Percentiles rank a stretch among this genome's conserved stretches.
These are phyloP conservation scores for Timema podura DNA, from an alignment of 2,888 invertebrate species.

Conservation along the genomic window DNA sequence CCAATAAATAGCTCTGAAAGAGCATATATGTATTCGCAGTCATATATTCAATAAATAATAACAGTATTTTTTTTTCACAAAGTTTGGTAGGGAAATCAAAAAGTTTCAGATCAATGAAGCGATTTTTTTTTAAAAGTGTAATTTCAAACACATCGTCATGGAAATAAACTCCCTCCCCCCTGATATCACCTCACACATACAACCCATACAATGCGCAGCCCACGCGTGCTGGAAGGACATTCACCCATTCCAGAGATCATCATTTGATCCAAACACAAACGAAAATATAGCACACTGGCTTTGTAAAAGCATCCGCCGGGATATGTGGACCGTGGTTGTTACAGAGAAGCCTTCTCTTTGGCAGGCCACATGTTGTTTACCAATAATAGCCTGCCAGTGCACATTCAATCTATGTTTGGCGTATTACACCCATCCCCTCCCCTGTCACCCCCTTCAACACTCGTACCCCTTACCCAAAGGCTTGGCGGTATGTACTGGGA, in stretches of 20 bases:
- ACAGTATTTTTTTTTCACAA: slow-evolving; percentile 6
- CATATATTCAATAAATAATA: slow-evolving; percentile 7
- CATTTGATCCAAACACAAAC: background rate
- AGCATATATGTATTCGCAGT: background rate
- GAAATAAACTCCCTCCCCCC: background rate
- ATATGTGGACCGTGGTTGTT: background rate
- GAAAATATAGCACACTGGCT: slow-evolving; percentile 10
- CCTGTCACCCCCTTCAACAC: no score
- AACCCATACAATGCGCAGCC: background rate
- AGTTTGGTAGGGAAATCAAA: slow-evolving; percentile 15
- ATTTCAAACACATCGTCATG: slow-evolving; percentile 9
- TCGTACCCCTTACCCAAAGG: no score
- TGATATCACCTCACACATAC: background rate
- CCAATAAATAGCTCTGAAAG: background rate
- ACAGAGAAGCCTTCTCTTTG: no score
- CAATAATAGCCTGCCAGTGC: no score
- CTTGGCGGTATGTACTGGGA: no score
- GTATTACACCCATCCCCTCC: no score
- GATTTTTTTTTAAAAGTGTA: slow-evolving; percentile 3
- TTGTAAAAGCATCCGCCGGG: slow-evolving; percentile 10
- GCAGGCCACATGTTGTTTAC: no score
- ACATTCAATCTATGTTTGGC: no score
- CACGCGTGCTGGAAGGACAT: background rate
- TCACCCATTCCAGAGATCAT: background rate
- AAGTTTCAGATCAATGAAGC: slow-evolving; percentile 13